Percentiles rank a stretch among this genome's conserved stretches.
Conservation (phyloP, 1,140 invertebrate species). For the Drosophila persimilis region DNA sequence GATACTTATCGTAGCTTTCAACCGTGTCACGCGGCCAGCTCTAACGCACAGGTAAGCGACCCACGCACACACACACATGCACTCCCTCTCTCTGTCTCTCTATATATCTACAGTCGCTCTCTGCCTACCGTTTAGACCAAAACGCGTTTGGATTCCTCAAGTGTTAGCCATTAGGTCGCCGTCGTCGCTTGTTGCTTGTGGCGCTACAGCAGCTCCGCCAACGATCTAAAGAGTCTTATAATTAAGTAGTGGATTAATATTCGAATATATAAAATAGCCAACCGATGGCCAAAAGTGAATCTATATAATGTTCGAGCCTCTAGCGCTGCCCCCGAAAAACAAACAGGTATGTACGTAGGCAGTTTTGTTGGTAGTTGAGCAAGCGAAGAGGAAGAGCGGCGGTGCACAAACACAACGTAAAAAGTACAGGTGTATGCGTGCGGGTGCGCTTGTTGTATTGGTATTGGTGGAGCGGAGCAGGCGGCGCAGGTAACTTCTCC, state of each 20-base stretch:
- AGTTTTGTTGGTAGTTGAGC: slow-evolving; percentile 71
- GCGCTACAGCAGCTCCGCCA: background rate
- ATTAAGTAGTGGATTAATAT: background rate
- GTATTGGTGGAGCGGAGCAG: slow-evolving; percentile 59
- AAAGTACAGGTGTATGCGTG: slow-evolving; percentile 64
- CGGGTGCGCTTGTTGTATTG: slow-evolving; percentile 15
- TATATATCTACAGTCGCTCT: slow-evolving; percentile 1
- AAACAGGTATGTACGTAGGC: slow-evolving; percentile 73
- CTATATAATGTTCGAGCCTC: no score
- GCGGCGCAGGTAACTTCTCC: slow-evolving; percentile 67
- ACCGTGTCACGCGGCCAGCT: slow-evolving; percentile 15
- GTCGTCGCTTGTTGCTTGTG: slow-evolving; percentile 57
- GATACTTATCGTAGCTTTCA: slow-evolving; percentile 19
- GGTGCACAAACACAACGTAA: slow-evolving; percentile 20
- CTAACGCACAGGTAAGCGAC: slow-evolving; percentile 24
- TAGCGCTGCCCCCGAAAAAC: slow-evolving; percentile 17
- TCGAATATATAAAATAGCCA: slow-evolving; percentile 2
- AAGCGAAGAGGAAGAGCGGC: slow-evolving; percentile 48
- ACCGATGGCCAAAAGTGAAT: slow-evolving; percentile 24
- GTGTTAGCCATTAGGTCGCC: slow-evolving; percentile 56
- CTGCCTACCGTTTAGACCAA: slow-evolving; percentile 61
- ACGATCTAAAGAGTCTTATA: slow-evolving; percentile 9
- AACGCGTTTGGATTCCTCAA: slow-evolving; percentile 52
- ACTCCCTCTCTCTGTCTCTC: slow-evolving; percentile 16
- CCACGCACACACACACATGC: slow-evolving; percentile 24